Conservation (phyloP, 2,888 invertebrate genomes). For the Pseudococcus jackbeardsleyi region DNA sequence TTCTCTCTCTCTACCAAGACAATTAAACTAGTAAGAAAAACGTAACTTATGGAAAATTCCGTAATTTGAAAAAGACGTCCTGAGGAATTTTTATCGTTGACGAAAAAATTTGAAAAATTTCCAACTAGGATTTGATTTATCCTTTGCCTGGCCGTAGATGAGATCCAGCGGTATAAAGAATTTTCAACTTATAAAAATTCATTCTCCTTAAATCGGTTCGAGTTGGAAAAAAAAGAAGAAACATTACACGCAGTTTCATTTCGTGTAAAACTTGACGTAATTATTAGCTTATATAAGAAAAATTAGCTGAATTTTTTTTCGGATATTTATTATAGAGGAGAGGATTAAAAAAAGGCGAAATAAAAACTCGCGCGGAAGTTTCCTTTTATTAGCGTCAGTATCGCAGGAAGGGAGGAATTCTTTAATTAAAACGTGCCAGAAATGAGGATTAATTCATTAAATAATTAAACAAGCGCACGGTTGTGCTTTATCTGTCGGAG, state of each 20-base stretch:
- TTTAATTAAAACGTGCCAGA: constrained; percentile 45
- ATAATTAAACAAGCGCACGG: constrained; percentile 34
- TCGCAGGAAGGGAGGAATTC: neutral
- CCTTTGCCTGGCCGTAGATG: neutral
- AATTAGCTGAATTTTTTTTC: neutral
- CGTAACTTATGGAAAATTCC: neutral
- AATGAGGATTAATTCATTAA: constrained; percentile 43
- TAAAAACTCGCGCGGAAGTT: neutral
- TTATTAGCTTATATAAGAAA: neutral
- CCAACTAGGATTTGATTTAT: neutral
- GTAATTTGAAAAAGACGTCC: neutral
- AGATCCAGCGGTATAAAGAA: neutral
- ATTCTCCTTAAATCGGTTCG: neutral
- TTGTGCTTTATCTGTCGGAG: constrained; percentile 29
- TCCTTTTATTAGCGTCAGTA: neutral
- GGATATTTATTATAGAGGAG: neutral
- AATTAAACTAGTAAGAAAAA: neutral
- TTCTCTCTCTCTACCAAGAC: neutral
- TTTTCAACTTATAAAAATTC: neutral
- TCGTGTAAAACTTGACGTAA: neutral
- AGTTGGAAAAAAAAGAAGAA: neutral
- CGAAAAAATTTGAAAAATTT: neutral
- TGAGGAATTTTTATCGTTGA: neutral
- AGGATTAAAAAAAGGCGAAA: neutral
- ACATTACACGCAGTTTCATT: neutral